A percentile compares a stretch with the other conserved stretches of the same genome.
Conservation (phyloP, 2,797 vertebrate species). For the Atherinosoma microstoma region DNA sequence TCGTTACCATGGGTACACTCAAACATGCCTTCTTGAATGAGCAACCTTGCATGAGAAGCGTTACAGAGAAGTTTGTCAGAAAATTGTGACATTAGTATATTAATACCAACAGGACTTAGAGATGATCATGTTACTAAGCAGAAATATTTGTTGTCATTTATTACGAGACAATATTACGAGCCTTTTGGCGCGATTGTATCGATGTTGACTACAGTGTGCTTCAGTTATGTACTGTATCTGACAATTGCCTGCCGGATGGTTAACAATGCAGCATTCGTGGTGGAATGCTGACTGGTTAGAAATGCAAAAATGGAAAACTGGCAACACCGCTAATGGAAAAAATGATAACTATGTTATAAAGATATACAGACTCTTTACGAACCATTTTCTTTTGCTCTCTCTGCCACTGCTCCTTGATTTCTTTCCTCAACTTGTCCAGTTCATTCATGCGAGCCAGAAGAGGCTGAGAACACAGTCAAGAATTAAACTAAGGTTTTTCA, state of each 20-base stretch:
- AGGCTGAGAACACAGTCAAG: constrained; percentile 82
- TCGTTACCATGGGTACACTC: constrained; percentile 2
- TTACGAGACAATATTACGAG: neutral
- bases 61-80: neutral
- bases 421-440: constrained; percentile 96
- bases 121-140: neutral
- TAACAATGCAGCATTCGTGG: constrained; percentile 10
- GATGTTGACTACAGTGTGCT: neutral
- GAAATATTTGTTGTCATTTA: neutral
- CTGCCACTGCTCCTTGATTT: constrained; percentile 98
- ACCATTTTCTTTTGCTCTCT: constrained; percentile 98
- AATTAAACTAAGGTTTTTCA: neutral
- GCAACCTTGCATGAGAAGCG: constrained; percentile 2
- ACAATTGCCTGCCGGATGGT: neutral
- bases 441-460: constrained; percentile 93
- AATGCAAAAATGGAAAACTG: neutral
- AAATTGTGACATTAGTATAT: neutral
- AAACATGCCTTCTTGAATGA: neutral
- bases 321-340: neutral
- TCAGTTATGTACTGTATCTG: neutral
- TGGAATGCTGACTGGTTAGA: constrained; percentile 16
- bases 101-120: neutral
- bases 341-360: constrained; percentile 1
- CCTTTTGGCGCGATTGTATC: neutral
- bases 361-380: constrained; percentile 73